Conservation (phyloP, 2,113 vertebrate species). For the Hipposideros armiger region DNA sequence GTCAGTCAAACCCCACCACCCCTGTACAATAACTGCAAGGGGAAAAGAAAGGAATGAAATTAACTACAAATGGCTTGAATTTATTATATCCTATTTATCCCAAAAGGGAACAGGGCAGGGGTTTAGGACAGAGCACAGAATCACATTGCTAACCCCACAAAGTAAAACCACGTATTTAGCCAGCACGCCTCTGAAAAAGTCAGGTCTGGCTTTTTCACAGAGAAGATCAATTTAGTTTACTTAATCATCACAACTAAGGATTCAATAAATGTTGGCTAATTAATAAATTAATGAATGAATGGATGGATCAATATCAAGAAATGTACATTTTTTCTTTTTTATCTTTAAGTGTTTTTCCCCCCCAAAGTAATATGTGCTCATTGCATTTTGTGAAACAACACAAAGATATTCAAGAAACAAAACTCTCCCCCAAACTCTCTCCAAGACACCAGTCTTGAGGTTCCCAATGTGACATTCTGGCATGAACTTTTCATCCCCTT, state of each 20-base stretch:
- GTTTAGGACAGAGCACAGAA: not conserved
- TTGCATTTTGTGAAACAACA: not conserved
- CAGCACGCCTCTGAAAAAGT: not conserved
- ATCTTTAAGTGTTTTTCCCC: not conserved
- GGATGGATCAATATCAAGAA: not conserved
- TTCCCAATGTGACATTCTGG: not conserved
- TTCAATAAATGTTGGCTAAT: not conserved
- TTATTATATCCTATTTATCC: not conserved
- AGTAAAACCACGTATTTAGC: not conserved
- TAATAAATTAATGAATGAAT: not conserved
- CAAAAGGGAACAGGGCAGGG: not conserved
- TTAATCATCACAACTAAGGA: not conserved
- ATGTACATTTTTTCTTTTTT: not conserved
- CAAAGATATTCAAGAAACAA: slow-evolving; percentile 1
- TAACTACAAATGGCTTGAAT: not conserved
- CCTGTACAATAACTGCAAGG: not conserved
- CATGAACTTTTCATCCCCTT: not conserved
- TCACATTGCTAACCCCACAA: not conserved
- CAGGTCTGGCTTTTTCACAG: not conserved
- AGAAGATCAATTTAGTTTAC: not conserved
- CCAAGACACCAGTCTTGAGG: not conserved
- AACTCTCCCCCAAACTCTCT: not conserved
- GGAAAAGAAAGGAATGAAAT: not conserved
- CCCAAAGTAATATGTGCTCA: not conserved
- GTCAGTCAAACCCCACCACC: not conserved